phyloP scores from a whole-genome alignment of 2,888 invertebrate genomes.

The Phania funesta region DNA sequence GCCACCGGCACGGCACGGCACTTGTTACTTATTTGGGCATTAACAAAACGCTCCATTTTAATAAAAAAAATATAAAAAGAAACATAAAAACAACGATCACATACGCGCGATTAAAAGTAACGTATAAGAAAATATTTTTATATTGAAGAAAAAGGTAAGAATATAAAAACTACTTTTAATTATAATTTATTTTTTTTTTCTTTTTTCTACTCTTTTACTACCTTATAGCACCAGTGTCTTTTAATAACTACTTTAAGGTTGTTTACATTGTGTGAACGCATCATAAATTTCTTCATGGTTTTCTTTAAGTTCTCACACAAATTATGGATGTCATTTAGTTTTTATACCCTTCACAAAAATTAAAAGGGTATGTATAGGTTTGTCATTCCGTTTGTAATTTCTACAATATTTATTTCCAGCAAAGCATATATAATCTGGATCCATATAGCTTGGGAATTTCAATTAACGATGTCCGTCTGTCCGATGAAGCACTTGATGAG shows the following conservation, averaged over 20 bases:
- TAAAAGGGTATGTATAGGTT: too few species aligned
- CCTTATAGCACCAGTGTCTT: conserved; percentile 63
- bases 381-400: too few species aligned
- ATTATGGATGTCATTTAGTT: conserved; percentile 25
- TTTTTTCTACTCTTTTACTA: conserved; percentile 44
- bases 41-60: conserved; percentile 14
- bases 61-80: background rate
- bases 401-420: too few species aligned
- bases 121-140: background rate
- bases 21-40: conserved; percentile 44
- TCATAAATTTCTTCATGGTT: conserved; percentile 59
- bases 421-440: too few species aligned
- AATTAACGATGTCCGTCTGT: too few species aligned
- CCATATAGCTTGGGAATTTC: too few species aligned
- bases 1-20: conserved; percentile 53
- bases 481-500: too few species aligned
- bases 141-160: background rate
- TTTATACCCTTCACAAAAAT: too few species aligned
- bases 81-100: conserved; percentile 9
- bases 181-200: conserved; percentile 24
- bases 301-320: conserved; percentile 25
- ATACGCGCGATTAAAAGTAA: background rate
- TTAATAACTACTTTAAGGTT: conserved; percentile 63
- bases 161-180: conserved; percentile 18
- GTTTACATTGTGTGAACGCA: conserved; percentile 66